Percentiles rank a stretch among this genome's conserved stretches.
Conservation (phyloP, 2,797 vertebrate genomes). For the Danio aesculapii region DNA sequence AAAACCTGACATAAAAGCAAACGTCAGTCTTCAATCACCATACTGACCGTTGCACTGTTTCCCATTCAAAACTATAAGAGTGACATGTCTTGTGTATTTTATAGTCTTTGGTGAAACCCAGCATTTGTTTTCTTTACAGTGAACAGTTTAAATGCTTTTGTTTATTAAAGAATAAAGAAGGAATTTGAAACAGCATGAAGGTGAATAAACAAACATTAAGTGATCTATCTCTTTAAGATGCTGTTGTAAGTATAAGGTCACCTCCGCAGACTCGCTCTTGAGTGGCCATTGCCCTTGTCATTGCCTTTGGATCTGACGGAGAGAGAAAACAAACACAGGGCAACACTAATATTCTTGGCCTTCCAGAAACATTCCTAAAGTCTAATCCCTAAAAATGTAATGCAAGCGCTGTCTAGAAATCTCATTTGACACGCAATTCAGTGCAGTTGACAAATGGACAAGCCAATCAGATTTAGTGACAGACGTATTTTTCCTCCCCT, state of each 20-base stretch:
- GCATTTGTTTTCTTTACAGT: no score
- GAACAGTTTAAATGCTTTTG: conserved; percentile 35
- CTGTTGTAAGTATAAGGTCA: conserved; percentile 67
- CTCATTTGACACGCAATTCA: conserved; percentile 28
- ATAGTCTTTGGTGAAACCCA: no score
- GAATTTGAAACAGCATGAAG: not conserved
- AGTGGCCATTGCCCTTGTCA: conserved; percentile 75
- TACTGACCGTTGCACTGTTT: no score
- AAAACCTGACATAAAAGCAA: no score
- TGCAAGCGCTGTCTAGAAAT: conserved; percentile 21
- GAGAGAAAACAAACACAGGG: conserved; percentile 65
- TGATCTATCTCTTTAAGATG: conserved; percentile 41
- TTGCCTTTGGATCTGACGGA: conserved; percentile 68
- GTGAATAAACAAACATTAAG: not conserved
- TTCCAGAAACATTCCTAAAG: conserved; percentile 27
- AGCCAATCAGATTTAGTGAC: conserved; percentile 44
- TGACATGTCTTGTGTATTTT: no score
- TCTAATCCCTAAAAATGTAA: conserved; percentile 33
- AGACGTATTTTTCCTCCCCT: conserved; percentile 35
- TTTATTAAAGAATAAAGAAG: not conserved
- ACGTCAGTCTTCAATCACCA: no score
- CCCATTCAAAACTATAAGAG: no score
- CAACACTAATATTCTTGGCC: not conserved
- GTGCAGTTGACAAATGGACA: conserved; percentile 32
- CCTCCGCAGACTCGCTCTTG: conserved; percentile 72